Evolutionary conservation across 2,113 vertebrate genomes (phyloP).

Genomic region (Hassar affinis): DNA sequence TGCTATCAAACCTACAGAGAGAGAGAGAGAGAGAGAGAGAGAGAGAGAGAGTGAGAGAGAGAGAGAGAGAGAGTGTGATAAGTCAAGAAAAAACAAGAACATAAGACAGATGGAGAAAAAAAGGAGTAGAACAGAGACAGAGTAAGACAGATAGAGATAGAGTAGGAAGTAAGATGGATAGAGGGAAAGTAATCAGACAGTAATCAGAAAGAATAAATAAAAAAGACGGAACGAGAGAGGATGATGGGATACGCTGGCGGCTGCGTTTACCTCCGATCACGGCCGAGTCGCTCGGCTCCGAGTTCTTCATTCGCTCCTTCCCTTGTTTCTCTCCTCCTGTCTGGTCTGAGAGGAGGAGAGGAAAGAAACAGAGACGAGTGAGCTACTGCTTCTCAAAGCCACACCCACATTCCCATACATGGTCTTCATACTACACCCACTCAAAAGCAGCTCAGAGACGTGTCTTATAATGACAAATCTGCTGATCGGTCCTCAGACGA

Average conservation of each 20-base stretch:
- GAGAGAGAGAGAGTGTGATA: no score
- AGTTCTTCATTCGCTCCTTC: slow-evolving; percentile 75
- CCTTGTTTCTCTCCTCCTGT: slow-evolving; percentile 79
- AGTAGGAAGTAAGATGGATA: neutral
- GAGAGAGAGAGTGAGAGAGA: no score
- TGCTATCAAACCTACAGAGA: slow-evolving; percentile 76
- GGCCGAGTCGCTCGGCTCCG: slow-evolving; percentile 77
- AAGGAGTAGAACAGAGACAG: no score
- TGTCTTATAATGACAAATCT: neutral
- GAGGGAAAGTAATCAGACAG: no score
- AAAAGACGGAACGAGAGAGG: neutral
- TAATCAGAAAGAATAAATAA: neutral
- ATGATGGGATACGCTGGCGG: neutral
- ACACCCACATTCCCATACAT: slow-evolving; percentile 7
- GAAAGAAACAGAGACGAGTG: neutral
- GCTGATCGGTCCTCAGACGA: neutral
- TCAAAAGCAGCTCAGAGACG: neutral
- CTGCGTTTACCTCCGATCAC: slow-evolving; percentile 54
- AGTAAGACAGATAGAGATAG: no score
- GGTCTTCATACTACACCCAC: neutral
- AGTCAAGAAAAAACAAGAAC: no score
- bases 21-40: neutral
- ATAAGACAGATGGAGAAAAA: no score
- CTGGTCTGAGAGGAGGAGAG: slow-evolving; percentile 70
- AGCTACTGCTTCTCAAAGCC: neutral